Evolutionary conservation across 2,888 invertebrate species (phyloP), one percentile per base, ranked within the genome.

Genomic region (Celastrina argiolus): DNA sequence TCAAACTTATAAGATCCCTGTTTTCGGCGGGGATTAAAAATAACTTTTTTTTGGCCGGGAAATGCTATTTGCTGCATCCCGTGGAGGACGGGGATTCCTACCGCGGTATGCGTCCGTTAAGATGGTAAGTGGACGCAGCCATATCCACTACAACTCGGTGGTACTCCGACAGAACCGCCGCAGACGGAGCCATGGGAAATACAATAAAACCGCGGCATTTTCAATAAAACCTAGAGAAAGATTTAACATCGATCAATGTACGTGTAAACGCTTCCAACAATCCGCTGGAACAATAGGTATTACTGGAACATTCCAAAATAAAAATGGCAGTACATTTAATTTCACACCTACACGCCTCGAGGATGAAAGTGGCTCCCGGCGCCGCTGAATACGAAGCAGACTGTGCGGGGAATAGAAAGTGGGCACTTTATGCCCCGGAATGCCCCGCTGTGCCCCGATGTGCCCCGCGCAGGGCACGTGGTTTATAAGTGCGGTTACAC

Each of bases 341-440:
- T 61, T 61, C 39, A 36, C 36, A 61, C 36, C 59, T 59, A 51
- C 51, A 12, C 36, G 61, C 39, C 61, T 18, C 61, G 36, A 39
- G 36, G 61, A 36, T 18, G 22, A 39, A 61, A 39, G 61, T 36
- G 22, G 61, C 36, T 61, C 59, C 7, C 31, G 34, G 18, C 31
- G 58, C 18, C 59, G 39, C 61, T 39, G 36, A 61, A 61, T 36
- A 16, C 39, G 39, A 36, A 61, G 22, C 51, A 51, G 39, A 18
- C 61, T 61, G 61, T 61, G 61, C 61, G 61, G 61, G 36, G 61
- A 61, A 61, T 61, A 61, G 61, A 61, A 61, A 61, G 61, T 61
- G 61, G 61, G 61, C 61, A 39, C 39, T 61, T 61, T 61, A 61
- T 39, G 12, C 36, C 39, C 26, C 22, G 56, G 56, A 56, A 28